phyloP scores from a whole-genome alignment of 2,797 vertebrate species.

The Arnoldichthys spilopterus region DNA sequence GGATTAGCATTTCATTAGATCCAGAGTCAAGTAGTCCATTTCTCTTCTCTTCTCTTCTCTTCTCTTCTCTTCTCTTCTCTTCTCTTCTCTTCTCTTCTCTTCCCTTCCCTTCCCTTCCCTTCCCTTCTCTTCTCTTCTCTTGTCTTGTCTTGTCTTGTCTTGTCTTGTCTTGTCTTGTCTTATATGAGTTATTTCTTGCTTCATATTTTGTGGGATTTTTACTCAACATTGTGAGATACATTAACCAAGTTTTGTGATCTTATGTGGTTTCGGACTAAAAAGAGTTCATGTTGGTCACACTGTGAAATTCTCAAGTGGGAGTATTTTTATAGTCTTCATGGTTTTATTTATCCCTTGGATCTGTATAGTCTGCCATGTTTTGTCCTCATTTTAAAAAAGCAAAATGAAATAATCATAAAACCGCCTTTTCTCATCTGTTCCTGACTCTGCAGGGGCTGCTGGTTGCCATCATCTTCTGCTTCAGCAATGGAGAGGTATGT shows the following conservation, averaged over 20 bases:
- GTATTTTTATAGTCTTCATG: not conserved
- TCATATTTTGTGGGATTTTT: no score
- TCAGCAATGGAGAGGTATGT: slow-evolving; percentile 82
- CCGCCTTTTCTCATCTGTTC: slow-evolving; percentile 13
- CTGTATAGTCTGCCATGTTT: not conserved
- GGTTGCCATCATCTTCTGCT: slow-evolving; percentile 83
- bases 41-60: not conserved
- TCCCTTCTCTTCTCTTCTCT: no score
- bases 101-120: not conserved
- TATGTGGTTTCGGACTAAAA: no score
- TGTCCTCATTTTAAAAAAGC: not conserved
- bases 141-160: no score
- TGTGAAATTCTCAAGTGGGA: not conserved
- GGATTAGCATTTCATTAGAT: no score
- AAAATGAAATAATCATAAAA: not conserved
- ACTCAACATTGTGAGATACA: no score
- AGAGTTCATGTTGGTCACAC: no score
- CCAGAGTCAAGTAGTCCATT: no score
- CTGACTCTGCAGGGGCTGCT: slow-evolving; percentile 74
- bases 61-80: no score
- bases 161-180: no score
- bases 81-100: not conserved
- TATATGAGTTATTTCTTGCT: no score
- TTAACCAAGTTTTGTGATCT: no score
- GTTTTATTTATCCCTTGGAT: not conserved